Base-by-base conservation (phyloP, 1,140 invertebrate species). In the Anastatus disparis region DNA sequence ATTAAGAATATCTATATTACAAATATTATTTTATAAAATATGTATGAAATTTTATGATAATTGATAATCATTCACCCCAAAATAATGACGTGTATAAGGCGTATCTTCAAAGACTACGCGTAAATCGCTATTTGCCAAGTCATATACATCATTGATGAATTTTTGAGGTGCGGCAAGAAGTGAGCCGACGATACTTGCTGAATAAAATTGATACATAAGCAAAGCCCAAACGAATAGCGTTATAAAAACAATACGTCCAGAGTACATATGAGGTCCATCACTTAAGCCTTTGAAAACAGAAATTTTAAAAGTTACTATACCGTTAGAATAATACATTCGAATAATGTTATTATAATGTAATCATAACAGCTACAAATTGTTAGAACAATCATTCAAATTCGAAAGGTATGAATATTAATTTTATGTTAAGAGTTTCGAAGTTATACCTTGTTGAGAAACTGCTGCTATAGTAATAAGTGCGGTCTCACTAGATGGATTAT, bases 131-230 rank as follows among this genome's bases (percentile, higher is more conserved):
- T 89, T 77, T 6, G 88, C 68, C 38, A 93, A 77, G 77, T 92
- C 89, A 10, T 84, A 78, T 0, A 92, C 31, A 0, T 86, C 90
- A 40, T 85, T 89, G 6, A 93, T 91, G 8, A 87, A 89, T 62
- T 87, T 88, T 0, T 89, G 88, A 29, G 90, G 87, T 58, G 90
- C 88, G 69, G 90, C 88, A 22, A 93, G 80, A n/a, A 93, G 79
- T 1, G 89, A 90, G 8, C 91, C 91, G 1, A 93, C 91, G 66
- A 94, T 90, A 70, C 88, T 91, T 0, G 91, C 92, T 22, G 91
- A 92, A 78, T 93, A 93, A 75, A 91, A 93, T 77, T 92, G 91
- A 80, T 89, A 91, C 12, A 92, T 77, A 20, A 89, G 83, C 58
- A 91, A 78, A 0, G 89, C 87, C 82, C 91, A 91, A 0, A 92